Evolutionary conservation across 2,113 vertebrate species (phyloP), one percentile per base, ranked within the genome.

Genomic region (Amia ocellicauda): DNA sequence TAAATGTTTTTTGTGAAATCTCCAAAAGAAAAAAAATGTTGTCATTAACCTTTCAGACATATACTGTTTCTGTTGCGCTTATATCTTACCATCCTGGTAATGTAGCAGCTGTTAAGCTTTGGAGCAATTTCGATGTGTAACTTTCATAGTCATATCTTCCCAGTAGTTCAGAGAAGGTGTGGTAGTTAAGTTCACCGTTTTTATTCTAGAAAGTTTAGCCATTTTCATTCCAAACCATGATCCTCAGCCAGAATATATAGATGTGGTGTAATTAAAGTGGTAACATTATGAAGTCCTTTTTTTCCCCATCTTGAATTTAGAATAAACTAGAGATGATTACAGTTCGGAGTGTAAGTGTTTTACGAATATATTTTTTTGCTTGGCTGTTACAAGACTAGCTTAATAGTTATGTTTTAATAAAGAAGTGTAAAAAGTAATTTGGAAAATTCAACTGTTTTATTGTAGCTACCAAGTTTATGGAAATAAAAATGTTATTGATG

Each of bases 401-500:
- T 77, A 68, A 62, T 75, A 71, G 79, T 81, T 78, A 75, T 66
- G 67, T 80, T 77, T 70, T 76, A 74, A 78, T 75, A 66, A 79
- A 75, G 67, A 74, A 67, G 74, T 74, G 73, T 72, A 77, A 79
- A 74, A 78, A 68, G 77, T 78, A 9, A 76, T 80, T 76, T 85
- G 83, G 82, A 80, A 78, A 83, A 85, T 83, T 83, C 83, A 85
- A 86, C 87, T 92, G 91, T 93, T 93, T n/a, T 88, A 91, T 86
- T 85, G 78, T 85, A 78, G 87, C 87, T 92, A 89, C 80, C 81
- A 85, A 86, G 88, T 89, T 85, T 86, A 70, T 80, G 84, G 80
- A 89, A 92, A 94, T 93, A 93, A 95, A 97, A 90, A 86, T 67
- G 86, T 92, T 93, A 85, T 89, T 88, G 80, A 91, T 93, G 93